Conservation (phyloP, 53 echinoderm and acorn worm species). For the Holothuria leucospilota region DNA sequence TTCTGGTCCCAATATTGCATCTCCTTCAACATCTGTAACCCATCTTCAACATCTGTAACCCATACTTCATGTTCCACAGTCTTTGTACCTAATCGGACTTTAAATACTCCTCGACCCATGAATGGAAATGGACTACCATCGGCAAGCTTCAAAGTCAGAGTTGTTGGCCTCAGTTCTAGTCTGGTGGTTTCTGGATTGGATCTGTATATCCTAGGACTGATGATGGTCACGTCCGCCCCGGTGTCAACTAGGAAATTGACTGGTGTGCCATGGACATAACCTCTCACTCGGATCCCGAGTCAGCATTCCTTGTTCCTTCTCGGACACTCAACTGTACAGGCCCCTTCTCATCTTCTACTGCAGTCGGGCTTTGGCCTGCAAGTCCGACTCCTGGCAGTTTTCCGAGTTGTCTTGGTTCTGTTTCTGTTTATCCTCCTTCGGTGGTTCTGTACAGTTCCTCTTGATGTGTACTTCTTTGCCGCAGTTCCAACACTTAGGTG, state of each 20-base stretch:
- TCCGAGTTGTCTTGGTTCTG: not conserved
- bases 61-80: not conserved
- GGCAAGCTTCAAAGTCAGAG: conserved; percentile 3
- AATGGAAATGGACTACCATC: too few species aligned
- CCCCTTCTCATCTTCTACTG: too few species aligned
- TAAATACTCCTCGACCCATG: conserved; percentile 16
- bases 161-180: conserved; percentile 19
- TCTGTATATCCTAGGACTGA: not conserved
- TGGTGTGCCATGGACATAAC: not conserved
- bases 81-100: not conserved
- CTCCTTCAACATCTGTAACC: too few species aligned
- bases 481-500: too few species aligned
- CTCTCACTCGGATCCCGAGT: not conserved
- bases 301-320: not conserved
- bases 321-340: too few species aligned
- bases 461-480: not conserved
- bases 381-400: not conserved
- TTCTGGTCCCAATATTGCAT: not conserved
- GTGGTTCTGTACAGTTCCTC: not conserved
- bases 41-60: not conserved
- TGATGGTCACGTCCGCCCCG: conserved; percentile 27
- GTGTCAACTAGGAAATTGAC: not conserved
- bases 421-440: not conserved
- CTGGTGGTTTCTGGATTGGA: not conserved
- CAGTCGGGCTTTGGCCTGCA: conserved; percentile 13